Conservation (phyloP, 2,113 vertebrate genomes). For the Genyomyrus donnyi region DNA sequence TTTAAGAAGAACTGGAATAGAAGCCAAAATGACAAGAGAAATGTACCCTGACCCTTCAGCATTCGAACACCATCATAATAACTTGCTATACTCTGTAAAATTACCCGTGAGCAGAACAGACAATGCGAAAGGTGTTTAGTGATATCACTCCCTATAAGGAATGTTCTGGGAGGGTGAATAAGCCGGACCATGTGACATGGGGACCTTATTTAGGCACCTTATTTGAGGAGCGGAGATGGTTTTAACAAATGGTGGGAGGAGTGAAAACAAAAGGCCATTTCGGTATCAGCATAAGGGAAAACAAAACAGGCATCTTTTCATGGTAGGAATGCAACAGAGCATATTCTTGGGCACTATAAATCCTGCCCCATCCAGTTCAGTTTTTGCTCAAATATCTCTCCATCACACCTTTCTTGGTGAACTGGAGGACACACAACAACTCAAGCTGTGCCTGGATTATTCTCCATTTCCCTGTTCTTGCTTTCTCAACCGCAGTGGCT, state of each 20-base stretch:
- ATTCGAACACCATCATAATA: neutral
- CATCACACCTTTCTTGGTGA: neutral
- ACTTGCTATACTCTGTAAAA: neutral
- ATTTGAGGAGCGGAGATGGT: neutral
- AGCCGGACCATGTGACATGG: neutral
- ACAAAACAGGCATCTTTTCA: neutral
- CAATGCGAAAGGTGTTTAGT: neutral
- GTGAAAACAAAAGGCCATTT: neutral
- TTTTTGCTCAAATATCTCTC: neutral
- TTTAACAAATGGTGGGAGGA: neutral
- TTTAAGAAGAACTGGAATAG: neutral
- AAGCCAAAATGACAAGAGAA: neutral
- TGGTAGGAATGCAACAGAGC: neutral
- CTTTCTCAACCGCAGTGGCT: neutral
- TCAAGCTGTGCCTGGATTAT: neutral
- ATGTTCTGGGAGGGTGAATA: neutral
- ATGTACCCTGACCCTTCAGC: neutral
- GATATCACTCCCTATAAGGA: neutral
- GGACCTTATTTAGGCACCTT: neutral
- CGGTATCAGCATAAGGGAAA: neutral
- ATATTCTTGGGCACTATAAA: neutral
- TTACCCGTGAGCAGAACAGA: neutral
- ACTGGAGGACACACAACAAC: neutral
- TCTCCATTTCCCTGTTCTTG: neutral
- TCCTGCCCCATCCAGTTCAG: neutral